Percentiles rank a stretch among this genome's conserved stretches.
These are phyloP conservation scores for Saimiri boliviensis DNA, from an alignment of 2,113 vertebrate species.

Conservation along the genomic window DNA sequence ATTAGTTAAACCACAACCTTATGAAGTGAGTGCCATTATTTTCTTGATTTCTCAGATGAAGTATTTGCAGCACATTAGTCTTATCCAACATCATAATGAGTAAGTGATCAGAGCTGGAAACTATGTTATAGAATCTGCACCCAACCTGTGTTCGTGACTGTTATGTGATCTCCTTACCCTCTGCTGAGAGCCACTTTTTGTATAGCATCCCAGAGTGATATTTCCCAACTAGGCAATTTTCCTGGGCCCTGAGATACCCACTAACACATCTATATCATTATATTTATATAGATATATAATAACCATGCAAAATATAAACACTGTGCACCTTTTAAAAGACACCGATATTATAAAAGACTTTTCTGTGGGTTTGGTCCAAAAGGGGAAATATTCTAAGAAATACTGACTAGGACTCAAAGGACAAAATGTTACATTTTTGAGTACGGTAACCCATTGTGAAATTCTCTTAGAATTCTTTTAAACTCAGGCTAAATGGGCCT, in stretches of 20 bases:
- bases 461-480: background rate
- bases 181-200: constrained; percentile 34
- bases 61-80: background rate
- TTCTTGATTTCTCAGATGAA: background rate
- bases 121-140: background rate
- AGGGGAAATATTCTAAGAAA: constrained; percentile 47
- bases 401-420: background rate
- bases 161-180: background rate
- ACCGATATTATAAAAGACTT: constrained; percentile 69
- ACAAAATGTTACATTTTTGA: constrained; percentile 45
- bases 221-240: constrained; percentile 71
- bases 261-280: constrained; percentile 74
- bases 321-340: constrained; percentile 72
- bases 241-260: constrained; percentile 70
- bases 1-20: background rate
- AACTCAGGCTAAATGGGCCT: background rate
- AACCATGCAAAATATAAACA: constrained; percentile 72
- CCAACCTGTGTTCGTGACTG: fast-evolving
- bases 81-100: background rate
- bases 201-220: constrained; percentile 66
- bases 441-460: constrained; percentile 8
- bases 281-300: constrained; percentile 75
- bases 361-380: constrained; percentile 64
- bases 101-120: background rate
- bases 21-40: background rate